phyloP scores from a whole-genome alignment of 1,140 invertebrate genomes.

The Andricus grossulariae region DNA sequence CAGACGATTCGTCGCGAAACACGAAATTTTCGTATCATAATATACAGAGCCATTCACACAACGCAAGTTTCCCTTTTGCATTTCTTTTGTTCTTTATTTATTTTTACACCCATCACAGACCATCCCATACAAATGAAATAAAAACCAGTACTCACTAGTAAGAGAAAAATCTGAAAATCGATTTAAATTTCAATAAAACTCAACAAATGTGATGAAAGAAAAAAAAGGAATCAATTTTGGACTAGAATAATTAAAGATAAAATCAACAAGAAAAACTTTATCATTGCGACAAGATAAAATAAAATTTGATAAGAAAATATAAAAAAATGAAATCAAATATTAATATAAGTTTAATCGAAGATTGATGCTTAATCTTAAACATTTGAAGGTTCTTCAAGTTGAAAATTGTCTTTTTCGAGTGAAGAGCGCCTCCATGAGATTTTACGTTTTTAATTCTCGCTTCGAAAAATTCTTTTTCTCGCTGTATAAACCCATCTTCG shows the following conservation, averaged over 20 bases:
- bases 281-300: no score
- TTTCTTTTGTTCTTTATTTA: neutral
- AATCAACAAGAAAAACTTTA: no score
- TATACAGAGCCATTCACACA: constrained; percentile 37
- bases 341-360: no score
- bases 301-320: no score
- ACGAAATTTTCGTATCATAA: constrained; percentile 41
- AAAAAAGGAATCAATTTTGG: no score
- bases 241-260: no score
- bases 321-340: no score
- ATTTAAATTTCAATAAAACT: no score
- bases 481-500: neutral
- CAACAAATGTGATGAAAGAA: no score
- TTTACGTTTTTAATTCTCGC: neutral
- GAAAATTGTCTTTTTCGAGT: neutral
- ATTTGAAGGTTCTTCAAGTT: neutral
- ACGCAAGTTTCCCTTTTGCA: constrained; percentile 8
- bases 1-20: constrained; percentile 42
- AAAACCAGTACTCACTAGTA: no score
- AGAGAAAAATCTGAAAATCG: no score
- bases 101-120: constrained; percentile 6
- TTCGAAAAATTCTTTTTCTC: neutral
- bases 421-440: neutral
- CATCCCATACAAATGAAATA: neutral
- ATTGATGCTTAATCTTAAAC: no score